Base-by-base conservation (phyloP, 2,888 invertebrate species). In the Atrina japonica region DNA sequence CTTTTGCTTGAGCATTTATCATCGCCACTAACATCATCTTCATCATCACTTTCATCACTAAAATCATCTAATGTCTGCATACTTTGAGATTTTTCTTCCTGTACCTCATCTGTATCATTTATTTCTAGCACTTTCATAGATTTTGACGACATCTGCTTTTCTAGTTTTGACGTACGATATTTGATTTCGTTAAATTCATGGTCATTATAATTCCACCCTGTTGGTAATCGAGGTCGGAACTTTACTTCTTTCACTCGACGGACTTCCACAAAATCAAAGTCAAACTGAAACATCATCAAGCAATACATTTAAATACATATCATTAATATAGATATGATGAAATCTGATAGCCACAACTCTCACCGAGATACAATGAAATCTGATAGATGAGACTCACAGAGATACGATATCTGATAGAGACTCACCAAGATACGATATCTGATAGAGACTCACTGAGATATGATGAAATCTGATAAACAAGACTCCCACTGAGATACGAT, bases 201-300 rank as follows among this genome's bases (percentile, higher is more conserved):
- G 69, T 87, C 87, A 43, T 80, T 83, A 74, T 87, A 86, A 50
- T 84, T 85, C 86, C 88, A 89, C 14, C 86, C 85, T 16, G 73
- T 80, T 1, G 83, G 84, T 18, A 83, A 71, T 0, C 88, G 80
- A 5, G 85, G 83, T 18, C 85, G 77, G 65, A 89, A 86, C 35
- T 83, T 69, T 2, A 89, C 84, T 69, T 88, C 86, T 52, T 83
- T 85, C 0, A 83, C 87, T 29, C 85, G 80, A 41, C 77, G 67
- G 1, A 80, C 74, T 61, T 88, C 86, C 25, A 89, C 83, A 70
- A 89, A 89, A 9, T 88, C 87, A 70, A 88, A 86, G 67, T 86
- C 87, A 83, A 88, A 86, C 88, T 89, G 83, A 72, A 86, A 81
- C 50, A 55, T 27, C 23, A 50, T 49, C 3, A 49, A n/a, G n/a